These are phyloP conservation scores for Sycophila sp. DNA, from an alignment of 1,140 invertebrate species.

Conservation along the genomic window DNA sequence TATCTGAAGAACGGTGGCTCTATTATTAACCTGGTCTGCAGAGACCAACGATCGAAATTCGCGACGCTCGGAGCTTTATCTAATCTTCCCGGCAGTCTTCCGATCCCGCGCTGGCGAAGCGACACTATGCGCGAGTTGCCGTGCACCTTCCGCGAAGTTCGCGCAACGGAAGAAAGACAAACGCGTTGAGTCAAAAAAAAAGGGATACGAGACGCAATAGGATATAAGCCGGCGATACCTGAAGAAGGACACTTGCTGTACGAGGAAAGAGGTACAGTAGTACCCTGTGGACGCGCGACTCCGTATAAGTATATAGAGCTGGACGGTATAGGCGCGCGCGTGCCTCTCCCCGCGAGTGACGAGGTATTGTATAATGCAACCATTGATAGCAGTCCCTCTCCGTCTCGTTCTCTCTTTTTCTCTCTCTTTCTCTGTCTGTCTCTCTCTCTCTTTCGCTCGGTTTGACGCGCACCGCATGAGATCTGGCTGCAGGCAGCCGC, in stretches of 20 bases:
- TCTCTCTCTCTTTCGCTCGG: slow-evolving; percentile 55
- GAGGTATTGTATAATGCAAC: slow-evolving; percentile 59
- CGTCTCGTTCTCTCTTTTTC: neutral
- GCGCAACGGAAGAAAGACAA: slow-evolving; percentile 31
- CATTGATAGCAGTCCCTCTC: slow-evolving; percentile 62
- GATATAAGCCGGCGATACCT: neutral
- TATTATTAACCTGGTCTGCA: too few species aligned
- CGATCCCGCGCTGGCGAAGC: too few species aligned
- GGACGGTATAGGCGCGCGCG: slow-evolving; percentile 23
- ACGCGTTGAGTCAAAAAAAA: neutral
- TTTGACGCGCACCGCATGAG: too few species aligned
- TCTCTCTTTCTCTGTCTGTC: neutral
- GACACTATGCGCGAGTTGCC: too few species aligned
- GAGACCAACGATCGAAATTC: too few species aligned
- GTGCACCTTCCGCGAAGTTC: too few species aligned
- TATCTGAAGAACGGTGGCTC: too few species aligned
- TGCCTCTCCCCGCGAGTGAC: slow-evolving; percentile 42
- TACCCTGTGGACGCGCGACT: neutral
- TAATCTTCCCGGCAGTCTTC: too few species aligned
- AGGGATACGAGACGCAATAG: neutral
- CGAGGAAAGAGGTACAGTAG: too few species aligned
- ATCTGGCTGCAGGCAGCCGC: slow-evolving; percentile 54
- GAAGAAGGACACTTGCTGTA: too few species aligned
- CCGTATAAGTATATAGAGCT: neutral
- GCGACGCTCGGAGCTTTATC: too few species aligned